These are phyloP conservation scores for Agrotis puta DNA, from an alignment of 2,888 invertebrate genomes.

Conservation along the genomic window DNA sequence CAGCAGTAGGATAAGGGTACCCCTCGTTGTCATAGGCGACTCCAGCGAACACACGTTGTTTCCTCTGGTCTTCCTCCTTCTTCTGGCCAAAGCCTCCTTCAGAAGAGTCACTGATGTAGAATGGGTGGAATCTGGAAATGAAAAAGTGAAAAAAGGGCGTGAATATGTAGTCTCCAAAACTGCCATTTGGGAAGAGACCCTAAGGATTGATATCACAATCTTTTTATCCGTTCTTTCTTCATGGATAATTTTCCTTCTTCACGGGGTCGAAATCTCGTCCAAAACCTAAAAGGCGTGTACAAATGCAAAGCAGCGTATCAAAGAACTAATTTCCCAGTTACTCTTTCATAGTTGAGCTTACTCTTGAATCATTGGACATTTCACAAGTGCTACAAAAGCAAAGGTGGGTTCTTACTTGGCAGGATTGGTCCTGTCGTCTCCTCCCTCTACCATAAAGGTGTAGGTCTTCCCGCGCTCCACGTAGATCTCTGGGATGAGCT, in stretches of 20 bases:
- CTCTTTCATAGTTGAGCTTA: too few relatives aligned
- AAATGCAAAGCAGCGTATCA: too few relatives aligned
- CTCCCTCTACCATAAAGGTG: conserved; percentile 96
- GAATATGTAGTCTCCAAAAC: too few relatives aligned
- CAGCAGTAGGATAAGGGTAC: conserved; percentile 95
- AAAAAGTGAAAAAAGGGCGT: neutral
- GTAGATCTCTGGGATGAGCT: conserved; percentile 96
- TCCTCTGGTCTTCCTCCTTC: conserved; percentile 92
- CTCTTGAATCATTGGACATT: too few relatives aligned
- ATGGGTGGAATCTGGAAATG: conserved; percentile 94
- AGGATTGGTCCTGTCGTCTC: conserved; percentile 94
- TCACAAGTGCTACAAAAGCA: too few relatives aligned
- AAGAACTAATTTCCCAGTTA: too few relatives aligned
- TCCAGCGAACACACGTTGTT: conserved; percentile 95
- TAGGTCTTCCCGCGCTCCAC: conserved; percentile 97
- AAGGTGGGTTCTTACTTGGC: conserved; percentile 90
- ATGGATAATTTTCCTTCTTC: too few relatives aligned
- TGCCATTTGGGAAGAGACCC: too few relatives aligned
- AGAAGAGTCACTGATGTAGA: conserved; percentile 96
- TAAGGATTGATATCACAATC: too few relatives aligned
- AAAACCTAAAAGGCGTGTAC: too few relatives aligned
- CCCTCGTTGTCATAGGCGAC: conserved; percentile 94
- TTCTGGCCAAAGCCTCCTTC: conserved; percentile 97
- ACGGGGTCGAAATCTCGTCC: too few relatives aligned
- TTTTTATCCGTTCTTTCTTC: too few relatives aligned